Base-by-base conservation (phyloP, 2,113 vertebrate species). In the Vicugna pacos region DNA sequence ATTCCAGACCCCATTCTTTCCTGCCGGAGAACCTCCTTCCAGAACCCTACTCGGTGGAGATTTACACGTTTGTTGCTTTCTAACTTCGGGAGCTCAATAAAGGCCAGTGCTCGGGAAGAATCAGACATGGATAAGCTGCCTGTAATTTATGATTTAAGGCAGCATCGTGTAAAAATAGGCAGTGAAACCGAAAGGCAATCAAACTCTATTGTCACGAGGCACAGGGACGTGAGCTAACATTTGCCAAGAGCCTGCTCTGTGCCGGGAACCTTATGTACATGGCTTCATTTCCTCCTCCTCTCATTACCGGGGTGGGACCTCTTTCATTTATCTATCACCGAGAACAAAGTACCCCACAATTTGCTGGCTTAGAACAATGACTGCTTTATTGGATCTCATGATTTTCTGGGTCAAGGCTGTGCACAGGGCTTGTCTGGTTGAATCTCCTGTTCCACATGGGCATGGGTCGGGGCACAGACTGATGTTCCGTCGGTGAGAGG, bases 111-210 rank as follows among this genome's bases (percentile, higher is more conserved):
- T 89, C 86, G 88, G 94, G 67, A 60, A 79, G 94, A 96, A 89
- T 64, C 93, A 91, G 81, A 67, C 82, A 1, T n/a, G 92, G 95
- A 50, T 75, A 82, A 93, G 91, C 94, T 96, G 97, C 93, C 91
- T 38, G 86, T 94, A 83, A 93, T 96, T 94, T 97, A 94, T 89
- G 95, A 94, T 97, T 93, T 96, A 97, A 91, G 38, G 96, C 58
- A 26, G 89, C 93, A 20, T 26, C 10, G 82, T 80, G 70, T 93
- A 87, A 94, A 97, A 96, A 92, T 94, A 95, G 96, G 95, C 93
- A 67, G 48, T 35, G 93, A 90, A 62, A 73, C 91, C 6, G 22
- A 97, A 95, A 95, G 65, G 95, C 95, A 93, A 82, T 96, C 96
- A 94, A 87, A 97, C 70, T 67, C 84, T 46, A 85, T 96, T 94